These are phyloP conservation scores for Panagrolaimus sp. DNA, from an alignment of 1,140 invertebrate species.

Conservation along the genomic window DNA sequence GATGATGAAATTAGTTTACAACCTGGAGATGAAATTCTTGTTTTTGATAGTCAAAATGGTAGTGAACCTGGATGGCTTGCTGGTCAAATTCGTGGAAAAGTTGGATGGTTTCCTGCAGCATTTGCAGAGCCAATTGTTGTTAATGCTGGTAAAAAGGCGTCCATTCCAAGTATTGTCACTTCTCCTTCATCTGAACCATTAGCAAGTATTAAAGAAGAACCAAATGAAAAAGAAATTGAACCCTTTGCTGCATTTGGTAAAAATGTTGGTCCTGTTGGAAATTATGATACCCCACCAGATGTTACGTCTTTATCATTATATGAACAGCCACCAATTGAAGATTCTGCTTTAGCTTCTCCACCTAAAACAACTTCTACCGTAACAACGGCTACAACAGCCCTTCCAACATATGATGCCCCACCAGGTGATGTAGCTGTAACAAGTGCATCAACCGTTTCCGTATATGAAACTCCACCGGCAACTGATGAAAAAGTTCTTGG, in stretches of 20 bases:
- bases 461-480: neutral
- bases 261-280: neutral
- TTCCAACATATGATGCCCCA: conserved; percentile 4
- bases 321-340: neutral
- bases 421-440: neutral
- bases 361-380: neutral
- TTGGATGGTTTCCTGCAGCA: conserved; percentile 88
- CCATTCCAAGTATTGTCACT: conserved; percentile 20
- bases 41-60: conserved; percentile 71
- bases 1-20: conserved; percentile 86
- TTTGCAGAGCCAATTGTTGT: conserved; percentile 75
- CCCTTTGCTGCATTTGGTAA: neutral
- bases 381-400: neutral
- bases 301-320: neutral
- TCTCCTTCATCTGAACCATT: conserved; percentile 53
- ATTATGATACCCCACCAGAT: neutral
- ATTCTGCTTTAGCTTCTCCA: neutral
- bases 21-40: conserved; percentile 84
- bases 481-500: conserved; percentile 22
- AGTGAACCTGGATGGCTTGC: conserved; percentile 94
- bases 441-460: neutral
- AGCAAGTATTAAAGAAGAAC: conserved; percentile 50
- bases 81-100: conserved; percentile 66
- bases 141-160: conserved; percentile 38
- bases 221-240: conserved; percentile 31